These are phyloP conservation scores for Apamea anceps DNA, from an alignment of 2,888 invertebrate species.

Conservation along the genomic window DNA sequence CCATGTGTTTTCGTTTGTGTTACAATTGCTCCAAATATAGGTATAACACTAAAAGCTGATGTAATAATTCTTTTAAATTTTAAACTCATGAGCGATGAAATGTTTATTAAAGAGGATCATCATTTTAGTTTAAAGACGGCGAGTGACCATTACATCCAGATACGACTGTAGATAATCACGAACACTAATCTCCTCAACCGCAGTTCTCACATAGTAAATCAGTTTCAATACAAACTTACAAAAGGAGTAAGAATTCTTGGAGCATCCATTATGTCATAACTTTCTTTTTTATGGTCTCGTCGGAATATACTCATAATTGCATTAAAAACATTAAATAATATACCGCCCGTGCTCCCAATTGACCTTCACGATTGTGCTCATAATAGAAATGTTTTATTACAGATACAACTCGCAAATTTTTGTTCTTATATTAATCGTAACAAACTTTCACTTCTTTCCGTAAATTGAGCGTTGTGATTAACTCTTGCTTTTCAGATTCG, in stretches of 20 bases:
- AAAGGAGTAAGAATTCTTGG: constrained; percentile 38
- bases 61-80: constrained; percentile 10
- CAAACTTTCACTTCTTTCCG: constrained; percentile 83
- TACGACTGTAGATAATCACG: constrained; percentile 30
- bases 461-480: constrained; percentile 79
- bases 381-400: constrained; percentile 71
- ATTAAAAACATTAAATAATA: constrained; percentile 59
- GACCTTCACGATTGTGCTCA: constrained; percentile 75
- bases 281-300: constrained; percentile 61
- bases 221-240: constrained; percentile 26
- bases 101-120: constrained; percentile 24
- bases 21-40: constrained; percentile 1
- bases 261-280: constrained; percentile 55
- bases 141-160: constrained; percentile 20
- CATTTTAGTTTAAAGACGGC: constrained; percentile 34
- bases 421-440: constrained; percentile 74
- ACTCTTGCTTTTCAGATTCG: constrained; percentile 76
- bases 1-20: not conserved
- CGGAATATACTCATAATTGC: constrained; percentile 57
- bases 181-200: constrained; percentile 20
- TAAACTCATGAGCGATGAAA: not conserved
- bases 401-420: constrained; percentile 67
- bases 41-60: not conserved
- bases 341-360: constrained; percentile 66
- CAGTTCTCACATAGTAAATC: constrained; percentile 34